Evolutionary conservation across 2,888 invertebrate genomes (phyloP), one percentile per base, ranked within the genome.

Genomic region (Beris chalybata): DNA sequence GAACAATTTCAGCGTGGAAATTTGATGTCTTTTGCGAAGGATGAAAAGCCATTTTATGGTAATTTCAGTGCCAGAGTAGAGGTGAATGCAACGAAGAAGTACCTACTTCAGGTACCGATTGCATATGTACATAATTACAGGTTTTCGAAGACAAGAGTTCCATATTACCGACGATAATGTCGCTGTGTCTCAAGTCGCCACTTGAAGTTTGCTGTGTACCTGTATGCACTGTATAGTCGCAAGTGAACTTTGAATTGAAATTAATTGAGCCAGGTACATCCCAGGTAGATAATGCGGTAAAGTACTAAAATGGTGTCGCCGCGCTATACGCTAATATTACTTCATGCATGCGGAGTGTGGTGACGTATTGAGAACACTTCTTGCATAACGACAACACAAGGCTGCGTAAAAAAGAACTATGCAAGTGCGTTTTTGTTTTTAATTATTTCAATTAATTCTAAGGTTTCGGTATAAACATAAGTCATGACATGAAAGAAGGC

Each of bases 31-130:
- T 43, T 52, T 7, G 47, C 61, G 54, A 61, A 61, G 61, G 61
- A 66, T 54, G 48, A 31, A 61, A 66, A 31, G 47, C 66, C 66
- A 66, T 61, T 66, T 61, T 66, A 66, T 66, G 66, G 29, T 66
- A 66, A 66, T 66, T 59, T 66, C 66, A 61, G 66, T 61, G 48
- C 61, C 66, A 55, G 15, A 50, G 38, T 9, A 38, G 38, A 38
- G 38, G 38, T 38, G 38, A 38, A 38, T 38, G 38, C 38, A 7
- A 38, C 38, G 38, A 38, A 38, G 38, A 38, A 38, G 38, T 38
- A 9, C 9, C 38, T 38, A 38, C 38, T 38, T 38, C 7, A 38
- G 38, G 5, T 38, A 7, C 5, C 38, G 38, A 38, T 38, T 38
- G 38, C 38, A 38, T 38, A 38, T 38, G 38, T 38, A 9, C 38